Base-by-base conservation (phyloP, 2,113 vertebrate genomes). In the Odontophorus gujanensis region DNA sequence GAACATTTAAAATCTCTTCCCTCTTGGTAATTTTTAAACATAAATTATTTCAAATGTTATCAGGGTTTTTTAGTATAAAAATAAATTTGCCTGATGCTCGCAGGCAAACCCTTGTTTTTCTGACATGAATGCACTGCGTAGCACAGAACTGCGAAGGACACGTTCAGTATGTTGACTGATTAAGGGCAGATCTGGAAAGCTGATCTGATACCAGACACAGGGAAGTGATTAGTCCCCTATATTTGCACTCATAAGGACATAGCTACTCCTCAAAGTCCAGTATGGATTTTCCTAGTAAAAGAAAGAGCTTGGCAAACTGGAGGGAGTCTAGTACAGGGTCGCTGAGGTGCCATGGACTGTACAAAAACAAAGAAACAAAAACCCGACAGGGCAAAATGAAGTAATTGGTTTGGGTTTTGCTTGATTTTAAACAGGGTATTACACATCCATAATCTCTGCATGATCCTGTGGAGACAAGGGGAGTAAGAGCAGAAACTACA, bases 1-100 rank as follows among this genome's bases (percentile, higher is more conserved):
- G 80, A 92, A 75, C 76, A 88, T 75, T 85, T 48, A n/a, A 92
- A 87, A 90, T 48, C 13, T 91, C 68, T 90, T 89, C 26, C 43
- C 24, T 84, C 71, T 87, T 69, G 24, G 18, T 67, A 88, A 58
- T 73, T 86, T 83, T 81, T 61, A 90, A 45, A 75, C 10, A 77
- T 67, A 61, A 83, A 57, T 87, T 76, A 61, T 78, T 94, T 83
- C 10, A 76, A 91, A 48, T 48, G 5, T 38, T 66, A 73, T 43
- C 7, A 2, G 32, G 55, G 17, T 61, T 59, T 69, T 72, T 89
- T 42, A 55, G 6, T 34, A 32, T 47, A 34, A 55, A 63, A 91
- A 51, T 22, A 68, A 83, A 57, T 84, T 77, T 85, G 9, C 45
- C 47, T 81, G 47, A 21, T 21, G 48, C 2, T 68, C 32, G 71